A percentile compares a stretch with the other conserved stretches of the same genome.
Evolutionary conservation across 1,140 invertebrate genomes (phyloP).

Genomic region (Sarcophaga bullata): DNA sequence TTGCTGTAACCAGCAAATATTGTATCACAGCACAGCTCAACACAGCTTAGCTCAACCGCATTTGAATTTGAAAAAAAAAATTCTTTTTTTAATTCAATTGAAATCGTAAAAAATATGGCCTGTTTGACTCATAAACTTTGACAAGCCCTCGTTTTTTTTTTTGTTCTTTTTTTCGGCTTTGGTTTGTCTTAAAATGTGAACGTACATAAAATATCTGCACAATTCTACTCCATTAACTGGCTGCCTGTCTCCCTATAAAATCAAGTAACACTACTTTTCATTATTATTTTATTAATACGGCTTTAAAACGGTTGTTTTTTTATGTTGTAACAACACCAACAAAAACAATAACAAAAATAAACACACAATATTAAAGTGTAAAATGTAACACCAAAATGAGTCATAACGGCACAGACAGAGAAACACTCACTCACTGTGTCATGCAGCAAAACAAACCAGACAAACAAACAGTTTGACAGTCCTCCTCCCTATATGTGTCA

Average conservation of each 20-base stretch:
- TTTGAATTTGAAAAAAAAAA: neutral
- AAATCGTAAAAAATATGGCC: neutral
- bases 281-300: neutral
- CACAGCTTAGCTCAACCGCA: neutral
- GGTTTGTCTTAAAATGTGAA: neutral
- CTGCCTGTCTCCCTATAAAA: neutral
- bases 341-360: neutral
- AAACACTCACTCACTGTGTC: no score
- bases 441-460: no score
- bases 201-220: neutral
- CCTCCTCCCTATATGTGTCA: no score
- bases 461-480: no score
- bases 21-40: no score
- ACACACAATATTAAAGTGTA: neutral
- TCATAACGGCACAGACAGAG: neutral
- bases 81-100: neutral
- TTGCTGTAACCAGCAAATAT: no score
- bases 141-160: conserved; percentile 1
- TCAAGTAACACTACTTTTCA: neutral
- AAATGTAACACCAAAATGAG: neutral
- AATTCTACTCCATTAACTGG: neutral
- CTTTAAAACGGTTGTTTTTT: neutral
- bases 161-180: neutral
- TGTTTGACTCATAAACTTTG: conserved; percentile 10
- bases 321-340: neutral